These are phyloP conservation scores for Phymanthus crucifer DNA, from an alignment of 92 coral and sea anemone species.

Conservation along the genomic window DNA sequence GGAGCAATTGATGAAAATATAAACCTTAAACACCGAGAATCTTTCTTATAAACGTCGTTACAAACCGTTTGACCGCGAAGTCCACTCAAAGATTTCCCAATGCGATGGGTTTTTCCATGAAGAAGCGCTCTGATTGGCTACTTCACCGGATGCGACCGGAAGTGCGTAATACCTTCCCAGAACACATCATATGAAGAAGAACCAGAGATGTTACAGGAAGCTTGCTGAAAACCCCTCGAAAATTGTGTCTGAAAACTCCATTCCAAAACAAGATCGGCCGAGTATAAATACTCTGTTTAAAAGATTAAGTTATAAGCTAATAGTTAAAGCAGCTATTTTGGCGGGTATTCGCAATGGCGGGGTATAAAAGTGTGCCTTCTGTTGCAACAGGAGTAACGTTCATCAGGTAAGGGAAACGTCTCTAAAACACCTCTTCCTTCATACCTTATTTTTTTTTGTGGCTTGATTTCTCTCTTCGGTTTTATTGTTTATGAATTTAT, in stretches of 20 bases:
- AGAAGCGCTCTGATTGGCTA: slow-evolving; percentile 18
- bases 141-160: slow-evolving; percentile 7
- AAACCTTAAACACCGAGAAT: too few species aligned
- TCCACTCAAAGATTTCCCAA: slow-evolving; percentile 19
- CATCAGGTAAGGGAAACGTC: slow-evolving; percentile 42
- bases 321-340: background rate
- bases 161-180: slow-evolving; percentile 19
- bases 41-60: too few species aligned
- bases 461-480: background rate
- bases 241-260: background rate
- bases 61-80: too few species aligned
- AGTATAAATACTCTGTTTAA: background rate
- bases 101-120: slow-evolving; percentile 21
- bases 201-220: background rate
- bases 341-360: background rate
- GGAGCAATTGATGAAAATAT: too few species aligned
- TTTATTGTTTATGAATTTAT: background rate
- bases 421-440: background rate
- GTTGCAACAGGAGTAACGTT: slow-evolving; percentile 39
- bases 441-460: background rate
- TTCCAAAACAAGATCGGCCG: background rate
- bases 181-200: background rate
- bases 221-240: background rate
- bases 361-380: slow-evolving; percentile 39
- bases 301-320: background rate